phyloP scores from a whole-genome alignment of 2,113 vertebrate species.

The Hippotragus niger region DNA sequence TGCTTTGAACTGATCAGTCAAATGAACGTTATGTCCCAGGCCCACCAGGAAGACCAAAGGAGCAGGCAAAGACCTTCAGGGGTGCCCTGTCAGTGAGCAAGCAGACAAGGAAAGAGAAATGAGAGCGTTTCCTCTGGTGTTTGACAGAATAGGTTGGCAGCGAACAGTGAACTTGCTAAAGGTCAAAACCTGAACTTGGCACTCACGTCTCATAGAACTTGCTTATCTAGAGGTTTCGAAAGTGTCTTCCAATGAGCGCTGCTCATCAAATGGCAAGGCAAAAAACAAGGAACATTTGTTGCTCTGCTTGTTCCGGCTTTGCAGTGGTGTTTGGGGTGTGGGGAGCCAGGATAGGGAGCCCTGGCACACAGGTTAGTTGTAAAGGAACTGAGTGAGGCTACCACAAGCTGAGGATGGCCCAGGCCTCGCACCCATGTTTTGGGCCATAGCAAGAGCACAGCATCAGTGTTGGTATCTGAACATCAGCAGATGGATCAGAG shows the following conservation, averaged over 20 bases:
- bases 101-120: constrained; percentile 4
- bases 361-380: background rate
- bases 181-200: constrained; percentile 75
- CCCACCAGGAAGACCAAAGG: constrained; percentile 26
- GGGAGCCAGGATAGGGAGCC: background rate
- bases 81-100: constrained; percentile 48
- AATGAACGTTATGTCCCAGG: constrained; percentile 51
- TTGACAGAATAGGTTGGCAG: constrained; percentile 61
- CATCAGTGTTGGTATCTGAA: background rate
- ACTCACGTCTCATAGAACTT: constrained; percentile 41
- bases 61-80: constrained; percentile 58
- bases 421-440: background rate
- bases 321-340: background rate
- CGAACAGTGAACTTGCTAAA: constrained; percentile 55
- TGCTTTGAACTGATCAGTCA: constrained; percentile 62
- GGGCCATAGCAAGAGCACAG: background rate
- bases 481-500: background rate
- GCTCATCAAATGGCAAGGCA: constrained; percentile 56
- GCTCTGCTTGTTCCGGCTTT: constrained; percentile 39
- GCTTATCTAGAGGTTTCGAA: constrained; percentile 69
- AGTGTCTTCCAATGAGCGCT: constrained; percentile 50
- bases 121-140: background rate
- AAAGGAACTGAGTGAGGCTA: background rate
- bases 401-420: background rate
- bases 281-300: constrained; percentile 56